phyloP scores from a whole-genome alignment of 2,113 vertebrate species.

The Rhabdornis inornatus region DNA sequence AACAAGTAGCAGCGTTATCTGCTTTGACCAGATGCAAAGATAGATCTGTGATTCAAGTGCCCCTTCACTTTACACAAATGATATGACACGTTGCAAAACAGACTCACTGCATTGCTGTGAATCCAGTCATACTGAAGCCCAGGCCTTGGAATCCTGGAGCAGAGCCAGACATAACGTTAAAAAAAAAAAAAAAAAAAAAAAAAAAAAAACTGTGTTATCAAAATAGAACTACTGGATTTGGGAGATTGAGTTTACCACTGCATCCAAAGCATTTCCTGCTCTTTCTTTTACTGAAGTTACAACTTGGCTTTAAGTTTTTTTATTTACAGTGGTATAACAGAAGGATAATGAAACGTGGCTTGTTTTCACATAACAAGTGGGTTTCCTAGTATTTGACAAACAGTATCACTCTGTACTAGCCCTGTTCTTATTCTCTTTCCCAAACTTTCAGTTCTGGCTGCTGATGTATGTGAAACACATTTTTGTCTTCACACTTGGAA shows the following conservation, averaged over 20 bases:
- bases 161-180: not conserved
- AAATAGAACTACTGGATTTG: not conserved
- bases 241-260: not conserved
- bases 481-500: not conserved
- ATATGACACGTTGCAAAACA: not conserved
- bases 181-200: not conserved
- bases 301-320: not conserved
- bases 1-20: not conserved
- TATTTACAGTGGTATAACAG: not conserved
- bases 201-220: not conserved
- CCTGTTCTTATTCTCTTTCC: not conserved
- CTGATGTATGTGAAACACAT: not conserved
- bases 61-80: not conserved
- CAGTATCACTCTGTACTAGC: not conserved
- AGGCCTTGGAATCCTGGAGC: not conserved
- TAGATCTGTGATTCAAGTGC: not conserved
- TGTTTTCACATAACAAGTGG: not conserved
- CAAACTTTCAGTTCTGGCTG: not conserved
- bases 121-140: not conserved
- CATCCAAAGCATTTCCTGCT: not conserved
- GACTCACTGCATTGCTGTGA: not conserved
- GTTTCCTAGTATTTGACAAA: not conserved
- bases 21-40: not conserved
- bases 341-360: not conserved
- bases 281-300: not conserved